Evolutionary conservation across 2,113 vertebrate genomes (phyloP).

Genomic region (Tachuris rubrigastra): DNA sequence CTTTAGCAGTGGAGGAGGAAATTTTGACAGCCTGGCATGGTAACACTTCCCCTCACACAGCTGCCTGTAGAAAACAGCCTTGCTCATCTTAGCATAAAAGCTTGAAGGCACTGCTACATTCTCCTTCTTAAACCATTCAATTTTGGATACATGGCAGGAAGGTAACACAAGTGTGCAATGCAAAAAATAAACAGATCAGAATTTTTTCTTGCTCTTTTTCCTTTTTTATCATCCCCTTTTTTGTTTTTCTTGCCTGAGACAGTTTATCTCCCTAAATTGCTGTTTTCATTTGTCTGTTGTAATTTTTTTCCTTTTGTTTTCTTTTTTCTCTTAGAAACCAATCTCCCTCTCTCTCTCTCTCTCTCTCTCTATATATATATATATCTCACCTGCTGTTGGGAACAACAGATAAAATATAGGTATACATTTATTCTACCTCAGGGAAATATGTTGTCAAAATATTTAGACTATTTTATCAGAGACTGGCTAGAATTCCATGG

Average conservation of each 20-base stretch:
- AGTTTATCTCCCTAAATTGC: neutral
- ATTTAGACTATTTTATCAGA: neutral
- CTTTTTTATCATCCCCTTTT: neutral
- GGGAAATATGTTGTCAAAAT: neutral
- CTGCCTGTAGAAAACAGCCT: neutral
- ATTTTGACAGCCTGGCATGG: rapidly evolving
- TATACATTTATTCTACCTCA: neutral
- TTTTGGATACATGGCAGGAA: neutral
- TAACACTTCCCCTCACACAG: neutral
- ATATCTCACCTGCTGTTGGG: neutral
- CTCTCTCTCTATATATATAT: too few species aligned
- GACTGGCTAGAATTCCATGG: neutral
- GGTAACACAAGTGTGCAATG: neutral
- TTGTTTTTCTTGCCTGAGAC: neutral
- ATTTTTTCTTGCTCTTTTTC: neutral
- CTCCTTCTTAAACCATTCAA: neutral
- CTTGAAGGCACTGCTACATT: neutral
- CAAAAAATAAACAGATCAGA: neutral
- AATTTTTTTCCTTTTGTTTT: neutral
- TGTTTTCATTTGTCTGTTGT: neutral
- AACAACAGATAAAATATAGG: neutral
- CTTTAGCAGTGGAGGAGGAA: neutral
- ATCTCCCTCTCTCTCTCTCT: too few species aligned
- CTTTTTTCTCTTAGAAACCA: neutral
- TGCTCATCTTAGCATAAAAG: neutral